Evolutionary conservation across 2,888 invertebrate genomes (phyloP).

Genomic region (Cephonodes hylas): DNA sequence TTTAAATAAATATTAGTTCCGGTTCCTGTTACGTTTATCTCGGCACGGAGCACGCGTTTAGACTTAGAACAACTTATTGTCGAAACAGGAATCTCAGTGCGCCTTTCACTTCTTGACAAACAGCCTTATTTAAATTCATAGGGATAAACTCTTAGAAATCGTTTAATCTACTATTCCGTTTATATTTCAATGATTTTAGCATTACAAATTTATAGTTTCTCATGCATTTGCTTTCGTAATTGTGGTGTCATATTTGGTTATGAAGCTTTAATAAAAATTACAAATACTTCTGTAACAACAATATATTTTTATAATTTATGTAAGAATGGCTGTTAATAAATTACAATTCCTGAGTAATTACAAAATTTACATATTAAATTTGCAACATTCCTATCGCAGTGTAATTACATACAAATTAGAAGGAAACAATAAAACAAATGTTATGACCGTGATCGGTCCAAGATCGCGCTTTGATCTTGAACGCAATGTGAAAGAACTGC

Average conservation of each 20-base stretch:
- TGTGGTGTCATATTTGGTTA: no score
- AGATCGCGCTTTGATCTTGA: conserved; percentile 44
- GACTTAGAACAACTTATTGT: conserved; percentile 15
- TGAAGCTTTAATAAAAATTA: no score
- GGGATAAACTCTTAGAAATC: neutral
- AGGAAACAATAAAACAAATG: neutral
- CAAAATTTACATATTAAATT: no score
- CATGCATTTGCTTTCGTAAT: no score
- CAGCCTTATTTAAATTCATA: conserved; percentile 3
- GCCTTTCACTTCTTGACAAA: conserved; percentile 1
- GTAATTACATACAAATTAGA: neutral
- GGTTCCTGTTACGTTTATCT: conserved; percentile 14
- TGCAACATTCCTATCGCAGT: no score
- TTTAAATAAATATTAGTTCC: conserved; percentile 10
- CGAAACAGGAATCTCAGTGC: neutral
- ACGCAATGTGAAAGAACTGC: conserved; percentile 31
- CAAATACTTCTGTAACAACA: no score
- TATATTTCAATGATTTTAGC: neutral
- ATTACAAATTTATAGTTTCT: neutral
- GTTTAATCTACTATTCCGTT: neutral
- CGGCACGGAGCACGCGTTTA: conserved; percentile 2
- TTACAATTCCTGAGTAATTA: no score
- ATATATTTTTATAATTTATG: no score
- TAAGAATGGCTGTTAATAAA: no score
- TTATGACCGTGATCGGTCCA: conserved; percentile 32